phyloP scores from a whole-genome alignment of 1,140 invertebrate species.

The Prorops nasuta region DNA sequence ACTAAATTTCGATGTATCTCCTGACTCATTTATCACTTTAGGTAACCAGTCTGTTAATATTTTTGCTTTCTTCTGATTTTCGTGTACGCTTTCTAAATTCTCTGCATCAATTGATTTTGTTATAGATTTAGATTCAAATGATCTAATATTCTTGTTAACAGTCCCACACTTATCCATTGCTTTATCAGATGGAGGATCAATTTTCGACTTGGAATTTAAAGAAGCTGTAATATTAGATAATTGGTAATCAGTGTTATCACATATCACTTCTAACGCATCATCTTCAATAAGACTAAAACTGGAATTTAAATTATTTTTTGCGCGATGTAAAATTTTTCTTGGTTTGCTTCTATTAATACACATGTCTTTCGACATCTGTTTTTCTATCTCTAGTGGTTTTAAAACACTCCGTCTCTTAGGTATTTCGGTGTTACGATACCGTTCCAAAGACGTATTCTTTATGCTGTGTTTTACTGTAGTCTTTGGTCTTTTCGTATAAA shows the following conservation, averaged over 20 bases:
- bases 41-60: constrained; percentile 28
- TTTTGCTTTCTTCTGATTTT: constrained; percentile 19
- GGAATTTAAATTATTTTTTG: constrained; percentile 15
- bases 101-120: not conserved
- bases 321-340: not conserved
- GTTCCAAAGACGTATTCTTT: constrained; percentile 6
- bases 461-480: constrained; percentile 17
- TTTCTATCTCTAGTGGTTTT: not conserved
- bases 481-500: constrained; percentile 25
- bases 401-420: constrained; percentile 2
- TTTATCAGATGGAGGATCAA: not conserved
- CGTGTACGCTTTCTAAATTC: constrained; percentile 3
- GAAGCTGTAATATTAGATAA: not conserved
- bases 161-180: too few relatives aligned
- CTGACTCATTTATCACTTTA: constrained; percentile 11
- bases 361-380: not conserved
- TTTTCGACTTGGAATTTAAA: not conserved
- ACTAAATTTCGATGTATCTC: constrained; percentile 6
- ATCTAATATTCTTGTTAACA: too few relatives aligned
- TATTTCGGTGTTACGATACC: not conserved
- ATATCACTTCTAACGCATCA: too few relatives aligned
- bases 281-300: too few relatives aligned
- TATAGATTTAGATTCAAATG: constrained; percentile 3
- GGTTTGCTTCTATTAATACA: too few relatives aligned
- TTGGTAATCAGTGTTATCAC: too few relatives aligned